A percentile compares a stretch with the other conserved stretches of the same genome.
phyloP scores from a whole-genome alignment of 2,113 vertebrate species.

The Macheiramphus alcinus region DNA sequence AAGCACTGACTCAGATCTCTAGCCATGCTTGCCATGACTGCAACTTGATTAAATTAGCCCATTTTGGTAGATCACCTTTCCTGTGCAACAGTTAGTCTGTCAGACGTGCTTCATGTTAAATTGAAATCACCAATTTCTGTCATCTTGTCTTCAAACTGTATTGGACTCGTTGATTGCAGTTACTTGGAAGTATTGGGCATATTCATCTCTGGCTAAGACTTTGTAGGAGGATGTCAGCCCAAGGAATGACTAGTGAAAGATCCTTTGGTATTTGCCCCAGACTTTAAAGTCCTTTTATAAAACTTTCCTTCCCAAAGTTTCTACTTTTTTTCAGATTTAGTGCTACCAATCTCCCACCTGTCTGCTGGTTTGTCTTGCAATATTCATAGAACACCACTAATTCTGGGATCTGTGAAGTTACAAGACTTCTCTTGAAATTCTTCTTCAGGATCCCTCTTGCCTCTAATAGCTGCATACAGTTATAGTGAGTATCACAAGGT shows the following conservation, averaged over 20 bases:
- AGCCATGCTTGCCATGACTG: background rate
- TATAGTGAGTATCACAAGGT: rapidly evolving
- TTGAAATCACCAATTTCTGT: background rate
- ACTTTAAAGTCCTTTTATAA: background rate
- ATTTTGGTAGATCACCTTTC: background rate
- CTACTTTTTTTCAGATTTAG: background rate
- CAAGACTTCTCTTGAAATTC: background rate
- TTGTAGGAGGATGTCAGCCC: background rate
- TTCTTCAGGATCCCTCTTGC: background rate
- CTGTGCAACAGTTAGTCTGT: background rate
- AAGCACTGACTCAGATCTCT: background rate
- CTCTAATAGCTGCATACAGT: background rate
- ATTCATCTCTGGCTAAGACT: background rate
- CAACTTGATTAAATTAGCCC: background rate
- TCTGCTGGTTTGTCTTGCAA: background rate
- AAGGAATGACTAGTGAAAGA: background rate
- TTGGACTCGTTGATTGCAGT: background rate
- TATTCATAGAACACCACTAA: background rate
- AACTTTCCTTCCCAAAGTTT: background rate
- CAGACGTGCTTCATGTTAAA: background rate
- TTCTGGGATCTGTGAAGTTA: background rate
- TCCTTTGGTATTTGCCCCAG: background rate
- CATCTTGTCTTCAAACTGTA: background rate
- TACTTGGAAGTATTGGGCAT: background rate
- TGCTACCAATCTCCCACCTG: background rate